Evolutionary conservation across 2,797 vertebrate genomes (phyloP), one percentile per base, ranked within the genome.

Genomic region (Paedocypris micromegethes): DNA sequence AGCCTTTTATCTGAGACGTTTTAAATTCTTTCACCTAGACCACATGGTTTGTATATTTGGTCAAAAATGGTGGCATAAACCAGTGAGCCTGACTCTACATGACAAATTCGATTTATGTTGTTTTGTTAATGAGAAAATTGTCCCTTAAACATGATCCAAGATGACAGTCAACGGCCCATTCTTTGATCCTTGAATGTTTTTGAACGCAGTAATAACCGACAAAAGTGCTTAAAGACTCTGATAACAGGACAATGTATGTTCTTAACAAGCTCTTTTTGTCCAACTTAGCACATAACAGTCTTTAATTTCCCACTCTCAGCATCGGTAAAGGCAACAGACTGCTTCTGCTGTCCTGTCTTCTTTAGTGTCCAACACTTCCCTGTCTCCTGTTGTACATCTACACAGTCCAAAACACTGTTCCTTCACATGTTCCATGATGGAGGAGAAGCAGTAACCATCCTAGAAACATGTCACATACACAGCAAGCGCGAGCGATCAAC

Each of bases 401-500:
- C 41, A 70, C 41, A 70, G 45, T 62, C 9, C 42, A 58, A 68
- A 67, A 67, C 47, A 58, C 39, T 49, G 49, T 73, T 59, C 5
- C 6, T 23, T 70, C 66, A 45, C 41, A 57, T 74, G 65, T 59
- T 52, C 64, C 56, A 2, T 51, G 68, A 70, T 66, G 68, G 56
- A 74, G 70, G 64, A 82, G 72, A 56, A 70, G 3, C 64, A 62
- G 47, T 40, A 56, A 54, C 64, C 44, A 55, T 8, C 8, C 5
- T 5, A 0, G 56, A 39, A 40, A 92, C 86, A 97, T 86, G 38
- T 92, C 86, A 98, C 87, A 97, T 86, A 84, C 94, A 98, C 69
- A 98, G 92, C 76, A 94, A 78, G 0, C 92, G 92, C 5, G 92
- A 88, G 39, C 87, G 87, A 58, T 91, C 88, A 0, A 88, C 88